A percentile compares a stretch with the other conserved stretches of the same genome.
phyloP scores from a whole-genome alignment of 2,888 invertebrate genomes.

The Agrochola lychnidis region DNA sequence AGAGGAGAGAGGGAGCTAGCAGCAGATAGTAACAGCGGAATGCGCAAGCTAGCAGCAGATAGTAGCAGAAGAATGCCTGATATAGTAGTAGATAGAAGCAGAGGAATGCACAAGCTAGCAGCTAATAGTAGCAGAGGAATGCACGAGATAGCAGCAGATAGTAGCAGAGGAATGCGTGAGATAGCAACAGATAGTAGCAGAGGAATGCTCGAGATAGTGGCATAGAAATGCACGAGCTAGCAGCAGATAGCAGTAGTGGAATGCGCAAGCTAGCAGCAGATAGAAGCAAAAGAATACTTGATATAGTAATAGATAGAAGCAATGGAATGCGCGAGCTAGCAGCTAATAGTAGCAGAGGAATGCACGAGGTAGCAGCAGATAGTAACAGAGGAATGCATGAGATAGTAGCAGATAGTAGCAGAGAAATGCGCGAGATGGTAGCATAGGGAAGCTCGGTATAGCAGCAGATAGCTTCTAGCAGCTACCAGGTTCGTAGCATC shows the following conservation, averaged over 20 bases:
- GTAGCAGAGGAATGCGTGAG: neutral
- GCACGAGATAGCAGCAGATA: too few relatives aligned
- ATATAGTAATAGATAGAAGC: neutral
- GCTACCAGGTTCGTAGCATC: neutral
- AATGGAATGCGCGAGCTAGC: too few relatives aligned
- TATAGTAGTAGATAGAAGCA: too few relatives aligned
- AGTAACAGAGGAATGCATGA: neutral
- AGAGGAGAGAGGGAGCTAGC: too few relatives aligned
- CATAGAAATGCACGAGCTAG: neutral
- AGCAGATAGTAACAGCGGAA: too few relatives aligned
- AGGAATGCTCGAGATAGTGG: too few relatives aligned
- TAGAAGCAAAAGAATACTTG: neutral
- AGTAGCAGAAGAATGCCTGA: neutral
- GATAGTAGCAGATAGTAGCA: neutral
- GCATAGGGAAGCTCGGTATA: accelerated
- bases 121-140: too few relatives aligned
- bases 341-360: neutral
- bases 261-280: neutral
- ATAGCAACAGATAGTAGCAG: neutral
- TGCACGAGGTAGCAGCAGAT: accelerated
- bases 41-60: neutral
- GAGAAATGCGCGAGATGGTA: neutral
- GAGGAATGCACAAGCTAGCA: neutral
- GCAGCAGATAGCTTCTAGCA: neutral
- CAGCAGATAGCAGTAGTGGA: neutral